Evolutionary conservation across 2,888 invertebrate genomes (phyloP), one percentile per base, ranked within the genome.

Genomic region (Synergus itoensis): DNA sequence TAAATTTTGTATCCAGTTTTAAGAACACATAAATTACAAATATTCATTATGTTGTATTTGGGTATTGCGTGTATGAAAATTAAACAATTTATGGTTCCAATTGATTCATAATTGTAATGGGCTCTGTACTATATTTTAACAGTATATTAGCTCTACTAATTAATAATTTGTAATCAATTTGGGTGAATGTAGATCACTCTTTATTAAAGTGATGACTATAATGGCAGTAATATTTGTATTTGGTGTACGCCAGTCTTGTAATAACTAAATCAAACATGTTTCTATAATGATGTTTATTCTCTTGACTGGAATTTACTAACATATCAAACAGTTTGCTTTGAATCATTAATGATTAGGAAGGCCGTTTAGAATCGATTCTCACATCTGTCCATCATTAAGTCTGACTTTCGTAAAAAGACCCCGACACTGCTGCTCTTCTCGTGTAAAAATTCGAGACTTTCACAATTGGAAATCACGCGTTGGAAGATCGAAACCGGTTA

Each of bases 381-480:
- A 65, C 65, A 41, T 65, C 41, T 65, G n/a, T 65, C 65, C 9
- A 65, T 41, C 65, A 41, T 41, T 18, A 40, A 11, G 65, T 48
- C 53, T 73, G 53, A 73, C 73, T 73, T 57, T 73, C 36, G 18
- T 73, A 53, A 53, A 53, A 16, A 73, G 45, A 73, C 28, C 28
- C 62, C 21, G 62, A 28, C 62, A 62, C 18, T 62, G 62, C 28
- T 28, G 45, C 21, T 73, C 48, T 73, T 73, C 53, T 16, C 28
- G 36, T 14, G 53, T 53, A 73, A 73, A 73, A 53, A 73, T 53
- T 48, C 73, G 36, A 67, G 65, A 80, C 82, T 82, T 82, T 82
- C 82, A 80, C 82, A 80, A 79, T 79, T 78, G 82, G 77, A 79
- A 82, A 79, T 77, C 80, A 77, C 82, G 76, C 75, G 77, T 69